These are phyloP conservation scores for Cossypha dichroa DNA, from an alignment of 2,797 vertebrate genomes.

Conservation along the genomic window DNA sequence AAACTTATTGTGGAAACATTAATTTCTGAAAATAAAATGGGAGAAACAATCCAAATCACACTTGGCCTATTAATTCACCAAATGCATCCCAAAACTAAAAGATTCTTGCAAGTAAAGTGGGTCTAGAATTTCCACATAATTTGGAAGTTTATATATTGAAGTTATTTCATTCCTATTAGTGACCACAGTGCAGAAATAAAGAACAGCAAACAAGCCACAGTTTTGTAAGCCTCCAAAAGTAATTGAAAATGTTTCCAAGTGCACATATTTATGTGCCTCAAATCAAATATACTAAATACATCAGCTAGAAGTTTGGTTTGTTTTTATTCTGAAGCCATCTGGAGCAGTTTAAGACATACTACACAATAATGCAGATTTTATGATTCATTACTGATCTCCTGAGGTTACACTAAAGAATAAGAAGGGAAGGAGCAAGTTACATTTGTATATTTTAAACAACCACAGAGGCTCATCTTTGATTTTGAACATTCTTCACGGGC, in stretches of 20 bases:
- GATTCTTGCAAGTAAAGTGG: background rate
- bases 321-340: conserved; percentile 55
- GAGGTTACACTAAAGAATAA: conserved; percentile 41
- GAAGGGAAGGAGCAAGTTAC: conserved; percentile 66
- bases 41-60: background rate
- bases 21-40: conserved; percentile 19
- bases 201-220: background rate
- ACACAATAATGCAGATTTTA: conserved; percentile 23
- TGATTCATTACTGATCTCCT: conserved; percentile 32
- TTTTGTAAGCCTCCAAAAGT: conserved; percentile 9
- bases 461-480: conserved; percentile 12
- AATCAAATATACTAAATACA: conserved; percentile 34
- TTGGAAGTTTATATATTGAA: background rate
- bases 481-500: conserved; percentile 19
- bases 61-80: background rate
- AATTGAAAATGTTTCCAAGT: conserved; percentile 54
- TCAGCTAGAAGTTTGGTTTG: conserved; percentile 26
- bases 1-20: background rate
- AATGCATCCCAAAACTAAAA: background rate
- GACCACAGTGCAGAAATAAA: background rate
- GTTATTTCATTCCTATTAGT: conserved; percentile 16
- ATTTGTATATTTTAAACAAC: conserved; percentile 65
- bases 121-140: background rate
- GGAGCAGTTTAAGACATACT: conserved; percentile 37
- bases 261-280: conserved; percentile 37